Evolutionary conservation across 1,140 invertebrate genomes (phyloP), one percentile per base, ranked within the genome.

Genomic region (Diabrotica undecimpunctata): DNA sequence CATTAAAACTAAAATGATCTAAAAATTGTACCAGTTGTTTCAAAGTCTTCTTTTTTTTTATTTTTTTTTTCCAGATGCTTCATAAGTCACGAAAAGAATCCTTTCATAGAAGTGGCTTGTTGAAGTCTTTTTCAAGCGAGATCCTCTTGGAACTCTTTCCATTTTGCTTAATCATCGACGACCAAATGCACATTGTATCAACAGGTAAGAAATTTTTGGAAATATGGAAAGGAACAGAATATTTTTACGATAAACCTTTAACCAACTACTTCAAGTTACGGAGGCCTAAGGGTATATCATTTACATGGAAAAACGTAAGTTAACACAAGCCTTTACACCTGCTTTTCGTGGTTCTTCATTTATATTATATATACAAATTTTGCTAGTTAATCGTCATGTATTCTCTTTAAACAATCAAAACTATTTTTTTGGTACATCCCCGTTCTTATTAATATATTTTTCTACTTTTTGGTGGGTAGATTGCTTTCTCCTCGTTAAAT

Each of bases 81-180:
- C 54, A 70, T 37, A 73, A 75, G 54, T 41, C 66, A 14, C 62
- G 67, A 50, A 68, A 66, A 37, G 65, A 63, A 10, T 62, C 67
- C 11, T 52, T 66, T 5, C 58, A 41, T 9, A 39, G 58, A 54
- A 61, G 67, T 11, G 70, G 41, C 7, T 53, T 63, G 55, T 56
- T 76, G 7, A 56, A 71, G 7, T 66, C 74, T 0, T 84, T 93
- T 8, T 85, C 88, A 0, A 84, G 86, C 51, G 82, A 83, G 12
- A 78, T 92, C n/a, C 81, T 93, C 0, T 80, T 93, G 8, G 85
- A 90, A 59, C 79, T 93, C 6, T 94, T 93, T 75, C 90, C 90
- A 0, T 93, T 93, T 70, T 86, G 86, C 6, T 81, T 90, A 0
- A 74, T 90, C 13, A 80, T 91, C 50, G 85, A 86, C 67, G 78